Evolutionary conservation across 2,797 vertebrate genomes (phyloP), one percentile per base, ranked within the genome.

Genomic region (Gallinago nigripennis): DNA sequence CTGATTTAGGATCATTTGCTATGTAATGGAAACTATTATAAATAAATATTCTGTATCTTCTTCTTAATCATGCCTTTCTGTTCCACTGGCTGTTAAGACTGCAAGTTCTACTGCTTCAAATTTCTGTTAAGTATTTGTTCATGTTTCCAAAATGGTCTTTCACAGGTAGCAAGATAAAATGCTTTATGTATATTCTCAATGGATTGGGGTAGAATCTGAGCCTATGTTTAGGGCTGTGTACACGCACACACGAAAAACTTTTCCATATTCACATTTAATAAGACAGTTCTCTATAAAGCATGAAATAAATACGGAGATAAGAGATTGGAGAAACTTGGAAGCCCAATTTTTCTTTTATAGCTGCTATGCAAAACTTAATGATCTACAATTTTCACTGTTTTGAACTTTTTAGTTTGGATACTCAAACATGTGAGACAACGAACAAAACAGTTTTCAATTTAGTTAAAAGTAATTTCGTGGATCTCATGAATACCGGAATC

Each of bases 1-100:
- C 45, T 79, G 63, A 76, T 84, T 95, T 82, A 84, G 73, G 46
- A 54, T 89, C 43, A 18, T 72, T 93, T 72, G 39, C 58, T 92
- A 30, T 95, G 63, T 90, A 92, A 88, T 82, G 56, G 43, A 86
- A 82, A 73, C n/a, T 51, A 46, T 54, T 82, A 54, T 43, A 91
- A 96, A 94, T 94, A 96, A 96, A 96, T 51, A 46, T 77, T 88
- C 50, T 69, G 4, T 90, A 39, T 80, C 93, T 82, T 71, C 27
- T 82, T 94, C 93, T 89, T 82, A 69, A 76, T 69, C 3, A 50
- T 69, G 37, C 31, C 88, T 24, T 93, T 90, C 50, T 92, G 14
- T 86, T 94, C 58, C 58, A 21, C 54, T 91, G 43, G 16, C 24
- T 54, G 37, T 60, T 86, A 68, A 88, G 43, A 25, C 86, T 60